A percentile compares a stretch with the other conserved stretches of the same genome.
These are phyloP conservation scores for Gadus macrocephalus DNA, from an alignment of 2,113 vertebrate genomes.

Conservation along the genomic window DNA sequence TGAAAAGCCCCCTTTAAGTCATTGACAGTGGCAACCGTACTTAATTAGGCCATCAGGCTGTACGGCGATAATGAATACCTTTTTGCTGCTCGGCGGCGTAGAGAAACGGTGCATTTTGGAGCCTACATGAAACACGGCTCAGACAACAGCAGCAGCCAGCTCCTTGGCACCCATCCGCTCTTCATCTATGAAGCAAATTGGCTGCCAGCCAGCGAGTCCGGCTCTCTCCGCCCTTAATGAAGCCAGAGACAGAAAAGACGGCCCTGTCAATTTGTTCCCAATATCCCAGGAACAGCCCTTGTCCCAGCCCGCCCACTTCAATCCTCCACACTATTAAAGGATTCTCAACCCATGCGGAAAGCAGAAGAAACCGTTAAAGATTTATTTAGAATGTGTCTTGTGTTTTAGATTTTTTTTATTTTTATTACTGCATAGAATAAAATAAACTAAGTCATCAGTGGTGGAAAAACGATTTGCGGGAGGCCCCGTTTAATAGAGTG, in stretches of 20 bases:
- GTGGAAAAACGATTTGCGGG: slow-evolving; percentile 25
- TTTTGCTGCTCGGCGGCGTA: neutral
- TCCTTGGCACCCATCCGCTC: slow-evolving; percentile 45
- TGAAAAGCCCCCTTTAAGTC: too few species aligned
- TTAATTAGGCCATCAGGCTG: neutral
- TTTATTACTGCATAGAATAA: neutral
- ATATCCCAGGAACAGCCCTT: slow-evolving; percentile 52
- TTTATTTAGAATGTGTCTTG: slow-evolving; percentile 18
- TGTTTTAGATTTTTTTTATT: slow-evolving; percentile 4
- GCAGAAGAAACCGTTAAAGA: slow-evolving; percentile 42
- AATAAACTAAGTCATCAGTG: neutral
- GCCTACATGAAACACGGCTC: neutral
- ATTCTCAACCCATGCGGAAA: slow-evolving; percentile 52
- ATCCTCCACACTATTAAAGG: slow-evolving; percentile 59
- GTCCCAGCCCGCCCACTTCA: slow-evolving; percentile 51
- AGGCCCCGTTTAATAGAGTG: slow-evolving; percentile 26
- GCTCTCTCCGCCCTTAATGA: slow-evolving; percentile 69
- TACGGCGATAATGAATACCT: neutral
- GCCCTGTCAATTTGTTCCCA: slow-evolving; percentile 74
- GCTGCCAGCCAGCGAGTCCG: slow-evolving; percentile 64
- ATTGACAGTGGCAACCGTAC: too few species aligned
- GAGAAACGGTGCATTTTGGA: neutral
- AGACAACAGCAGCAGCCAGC: neutral
- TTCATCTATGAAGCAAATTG: slow-evolving; percentile 70
- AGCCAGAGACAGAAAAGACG: slow-evolving; percentile 64